These are phyloP conservation scores for Thalassarche chlororhynchos DNA, from an alignment of 2,113 vertebrate species.

Conservation along the genomic window DNA sequence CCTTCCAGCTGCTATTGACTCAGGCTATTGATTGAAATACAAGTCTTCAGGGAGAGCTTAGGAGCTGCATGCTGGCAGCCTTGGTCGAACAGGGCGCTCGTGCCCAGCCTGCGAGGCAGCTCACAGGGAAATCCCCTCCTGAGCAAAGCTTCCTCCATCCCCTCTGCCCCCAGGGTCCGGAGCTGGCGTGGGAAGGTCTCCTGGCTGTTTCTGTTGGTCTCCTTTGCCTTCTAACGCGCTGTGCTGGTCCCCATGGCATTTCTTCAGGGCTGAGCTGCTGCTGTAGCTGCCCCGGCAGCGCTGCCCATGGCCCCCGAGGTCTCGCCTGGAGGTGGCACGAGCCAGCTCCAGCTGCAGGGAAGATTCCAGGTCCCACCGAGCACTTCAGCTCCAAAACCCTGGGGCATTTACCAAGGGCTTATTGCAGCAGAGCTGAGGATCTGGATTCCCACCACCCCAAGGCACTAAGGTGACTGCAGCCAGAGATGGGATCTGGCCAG, in stretches of 20 bases:
- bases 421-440: neutral
- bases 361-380: neutral
- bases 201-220: neutral
- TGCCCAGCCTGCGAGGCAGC: neutral
- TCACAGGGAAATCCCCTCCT: rapidly evolving
- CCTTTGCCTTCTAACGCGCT: neutral
- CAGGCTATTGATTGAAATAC: neutral
- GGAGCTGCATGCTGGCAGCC: neutral
- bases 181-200: rapidly evolving
- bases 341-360: rapidly evolving
- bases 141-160: neutral
- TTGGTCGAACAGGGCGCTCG: rapidly evolving
- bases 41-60: neutral
- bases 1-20: neutral
- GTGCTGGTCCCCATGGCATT: neutral
- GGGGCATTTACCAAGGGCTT: neutral
- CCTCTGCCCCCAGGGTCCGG: rapidly evolving
- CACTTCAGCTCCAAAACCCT: neutral
- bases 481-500: neutral
- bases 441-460: neutral
- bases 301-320: rapidly evolving
- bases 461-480: neutral
- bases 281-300: neutral
- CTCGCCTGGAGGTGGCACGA: neutral
- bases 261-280: neutral